Evolutionary conservation across 2,797 vertebrate species (phyloP), one percentile per base, ranked within the genome.

Genomic region (Falco rusticolus): DNA sequence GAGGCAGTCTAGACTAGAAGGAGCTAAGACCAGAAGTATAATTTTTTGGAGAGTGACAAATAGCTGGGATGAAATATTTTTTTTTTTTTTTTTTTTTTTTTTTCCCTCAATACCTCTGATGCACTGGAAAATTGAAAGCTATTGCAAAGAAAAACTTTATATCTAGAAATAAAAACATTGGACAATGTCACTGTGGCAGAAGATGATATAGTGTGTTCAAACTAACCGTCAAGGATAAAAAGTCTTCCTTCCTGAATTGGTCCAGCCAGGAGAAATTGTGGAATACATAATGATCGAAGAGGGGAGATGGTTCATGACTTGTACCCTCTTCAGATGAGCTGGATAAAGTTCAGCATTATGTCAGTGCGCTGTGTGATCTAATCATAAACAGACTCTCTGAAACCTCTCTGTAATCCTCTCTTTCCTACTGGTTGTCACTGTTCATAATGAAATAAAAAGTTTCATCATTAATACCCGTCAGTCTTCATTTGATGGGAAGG

Each of bases 401-500:
- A 96, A 77, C 59, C 76, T 59, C 91, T 75, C 71, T 75, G 70
- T 93, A 82, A 93, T 95, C 94, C 95, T 88, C 74, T 90, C 87
- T 77, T 84, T 70, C 74, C 77, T 95, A 84, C 84, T 72, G 84
- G 47, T 81, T 91, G 84, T 78, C 8, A 0, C 39, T 48, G 78
- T 28, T 95, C 70, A 76, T 96, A 96, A 96, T 93, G 83, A 96
- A 94, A 96, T 91, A 94, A 91, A 96, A 86, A 68, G 63, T 83
- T 91, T 93, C 94, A 60, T 94, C 89, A 72, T 96, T 96, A 95
- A 96, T 92, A 94, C 89, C 69, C 13, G 1, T 93, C 96, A 94
- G 87, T 84, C 72, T 92, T 94, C 86, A 91, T 96, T 95, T 91
- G 93, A 57, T 13, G 66, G 43, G 87, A 94, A 95, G 87, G 91